Evolutionary conservation across 1,140 invertebrate genomes (phyloP), one percentile per base, ranked within the genome.

Genomic region (Diorhabda elongata): DNA sequence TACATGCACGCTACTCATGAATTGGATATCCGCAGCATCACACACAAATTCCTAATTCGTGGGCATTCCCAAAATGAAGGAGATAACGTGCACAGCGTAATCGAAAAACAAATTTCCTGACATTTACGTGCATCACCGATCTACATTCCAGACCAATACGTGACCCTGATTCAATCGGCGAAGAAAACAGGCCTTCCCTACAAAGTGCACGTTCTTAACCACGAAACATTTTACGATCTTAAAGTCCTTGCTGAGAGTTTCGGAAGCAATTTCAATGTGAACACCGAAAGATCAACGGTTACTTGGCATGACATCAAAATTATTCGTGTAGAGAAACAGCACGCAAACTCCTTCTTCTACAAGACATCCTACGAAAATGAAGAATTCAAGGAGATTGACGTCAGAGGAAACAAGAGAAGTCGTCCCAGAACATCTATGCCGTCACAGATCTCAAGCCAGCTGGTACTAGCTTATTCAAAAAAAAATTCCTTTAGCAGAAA

Each of bases 41-140:
- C 65, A 44, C 56, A 66, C 56, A 66, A 66, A 60, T 66, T 66
- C 2, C 65, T 66, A 0, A 60, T 59, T 41, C 41, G 7, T 2
- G 58, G 65, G 9, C 65, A 59, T 42, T 42, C 44, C 9, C 65
- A 66, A 60, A 66, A 59, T 44, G 58, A 66, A 66, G 78, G 73
- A 0, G 80, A 82, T 71, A 77, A 71, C 58, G 74, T 79, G 47
- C 81, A 82, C 69, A 76, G 75, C 5, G 60, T 79, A 0, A 82
- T 82, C n/a, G 81, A 81, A 68, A 81, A 78, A 56, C 67, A 73
- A 66, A 76, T 79, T 58, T 80, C 75, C 71, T 75, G 73, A 62
- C 26, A 71, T 62, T 52, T 73, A 9, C 70, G 67, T 71, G 67
- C 71, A 5, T 73, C 73, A 56, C 75, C 77, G 44, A 75, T 78